phyloP scores from a whole-genome alignment of 2,888 invertebrate genomes.

The Dryococelus australis region DNA sequence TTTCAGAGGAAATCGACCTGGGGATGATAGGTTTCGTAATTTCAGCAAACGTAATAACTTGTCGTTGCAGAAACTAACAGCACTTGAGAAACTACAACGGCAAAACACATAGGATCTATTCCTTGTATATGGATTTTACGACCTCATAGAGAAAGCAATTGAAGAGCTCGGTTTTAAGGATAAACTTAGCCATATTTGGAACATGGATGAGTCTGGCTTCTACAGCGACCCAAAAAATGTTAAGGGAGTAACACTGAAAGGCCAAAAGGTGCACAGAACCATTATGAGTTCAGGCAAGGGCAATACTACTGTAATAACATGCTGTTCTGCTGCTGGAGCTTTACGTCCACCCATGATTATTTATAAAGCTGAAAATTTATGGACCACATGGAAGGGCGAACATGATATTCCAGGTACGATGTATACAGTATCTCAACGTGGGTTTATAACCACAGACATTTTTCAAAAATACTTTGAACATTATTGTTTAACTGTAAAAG shows the following conservation, averaged over 20 bases:
- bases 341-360: slow-evolving; percentile 44
- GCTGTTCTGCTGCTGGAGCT: slow-evolving; percentile 44
- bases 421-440: slow-evolving; percentile 17
- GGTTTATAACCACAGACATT: slow-evolving; percentile 22
- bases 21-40: background rate
- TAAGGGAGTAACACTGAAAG: slow-evolving; percentile 44
- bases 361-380: slow-evolving; percentile 28
- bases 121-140: slow-evolving; percentile 43
- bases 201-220: slow-evolving; percentile 47
- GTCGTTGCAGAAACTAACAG: no score
- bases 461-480: slow-evolving; percentile 12
- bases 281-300: slow-evolving; percentile 46
- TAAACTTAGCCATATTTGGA: slow-evolving; percentile 34
- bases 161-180: background rate
- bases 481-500: slow-evolving; percentile 16
- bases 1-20: background rate
- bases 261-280: slow-evolving; percentile 43
- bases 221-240: slow-evolving; percentile 43
- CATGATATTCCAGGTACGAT: slow-evolving; percentile 25
- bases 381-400: slow-evolving; percentile 30
- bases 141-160: slow-evolving; percentile 40
- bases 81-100: slow-evolving; percentile 19
- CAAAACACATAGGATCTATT: slow-evolving; percentile 42
- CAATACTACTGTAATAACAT: slow-evolving; percentile 47
- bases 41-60: no score